These are phyloP conservation scores for Calephelis virginiensis DNA, from an alignment of 1,140 invertebrate genomes.

Conservation along the genomic window DNA sequence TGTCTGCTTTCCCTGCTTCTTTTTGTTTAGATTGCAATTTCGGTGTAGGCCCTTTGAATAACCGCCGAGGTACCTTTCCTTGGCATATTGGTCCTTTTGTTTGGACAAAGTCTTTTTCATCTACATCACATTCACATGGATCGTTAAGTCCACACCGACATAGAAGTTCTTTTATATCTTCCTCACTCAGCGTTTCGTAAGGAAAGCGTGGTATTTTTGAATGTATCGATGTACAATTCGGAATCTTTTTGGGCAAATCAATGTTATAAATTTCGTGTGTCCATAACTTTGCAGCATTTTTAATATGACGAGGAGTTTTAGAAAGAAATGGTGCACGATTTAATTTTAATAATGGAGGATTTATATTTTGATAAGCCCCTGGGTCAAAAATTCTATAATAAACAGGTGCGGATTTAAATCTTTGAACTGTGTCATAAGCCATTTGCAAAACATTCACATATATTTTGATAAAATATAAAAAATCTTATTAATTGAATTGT, in stretches of 20 bases:
- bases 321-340: constrained; percentile 53
- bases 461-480: background rate
- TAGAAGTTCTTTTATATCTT: constrained; percentile 46
- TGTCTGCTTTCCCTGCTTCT: background rate
- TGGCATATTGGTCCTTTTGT: constrained; percentile 38
- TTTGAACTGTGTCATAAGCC: constrained; percentile 17
- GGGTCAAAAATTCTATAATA: constrained; percentile 42
- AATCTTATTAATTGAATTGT: background rate
- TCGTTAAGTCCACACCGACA: constrained; percentile 49
- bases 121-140: constrained; percentile 45
- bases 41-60: constrained; percentile 50
- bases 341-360: constrained; percentile 24
- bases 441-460: constrained; percentile 2
- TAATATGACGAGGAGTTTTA: constrained; percentile 38
- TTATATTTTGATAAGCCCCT: constrained; percentile 48
- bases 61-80: constrained; percentile 38
- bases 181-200: constrained; percentile 44
- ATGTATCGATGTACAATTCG: constrained; percentile 46
- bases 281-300: constrained; percentile 37
- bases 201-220: constrained; percentile 56
- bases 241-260: constrained; percentile 34
- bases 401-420: background rate
- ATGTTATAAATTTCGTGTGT: constrained; percentile 50
- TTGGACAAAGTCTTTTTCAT: constrained; percentile 31
- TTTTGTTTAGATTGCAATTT: background rate